phyloP scores from a whole-genome alignment of 2,113 vertebrate genomes.

The Ploceus nigricollis region DNA sequence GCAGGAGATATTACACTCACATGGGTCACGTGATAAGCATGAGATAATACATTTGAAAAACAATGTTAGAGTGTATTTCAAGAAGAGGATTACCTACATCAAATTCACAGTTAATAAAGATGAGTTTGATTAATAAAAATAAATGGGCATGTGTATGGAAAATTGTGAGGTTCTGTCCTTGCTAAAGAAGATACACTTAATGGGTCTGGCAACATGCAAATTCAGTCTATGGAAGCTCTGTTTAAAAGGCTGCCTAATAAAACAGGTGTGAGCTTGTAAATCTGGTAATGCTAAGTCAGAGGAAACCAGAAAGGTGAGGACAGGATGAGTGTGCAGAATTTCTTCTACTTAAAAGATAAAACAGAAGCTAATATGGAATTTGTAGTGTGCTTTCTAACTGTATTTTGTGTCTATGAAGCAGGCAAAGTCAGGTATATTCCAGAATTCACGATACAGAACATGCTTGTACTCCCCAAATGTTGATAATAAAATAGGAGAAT shows the following conservation, averaged over 20 bases:
- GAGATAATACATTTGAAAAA: neutral
- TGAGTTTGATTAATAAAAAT: neutral
- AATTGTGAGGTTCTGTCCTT: neutral
- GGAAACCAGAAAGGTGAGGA: neutral
- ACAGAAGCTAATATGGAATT: neutral
- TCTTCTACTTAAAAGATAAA: neutral
- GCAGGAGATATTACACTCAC: neutral
- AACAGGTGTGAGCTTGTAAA: conserved; percentile 30
- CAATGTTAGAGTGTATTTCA: neutral
- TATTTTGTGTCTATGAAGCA: neutral
- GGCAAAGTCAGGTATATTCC: neutral
- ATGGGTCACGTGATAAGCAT: neutral
- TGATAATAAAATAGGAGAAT: neutral
- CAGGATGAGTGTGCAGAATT: neutral
- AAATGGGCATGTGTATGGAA: neutral
- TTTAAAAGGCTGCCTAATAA: neutral
- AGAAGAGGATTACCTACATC: neutral
- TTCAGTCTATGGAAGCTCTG: neutral
- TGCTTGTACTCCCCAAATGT: neutral
- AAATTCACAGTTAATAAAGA: neutral
- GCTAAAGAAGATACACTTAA: neutral
- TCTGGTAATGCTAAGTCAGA: neutral
- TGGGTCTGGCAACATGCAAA: neutral
- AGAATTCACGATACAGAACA: neutral
- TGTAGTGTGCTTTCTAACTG: neutral